These are phyloP conservation scores for Eupithecia abbreviata DNA, from an alignment of 2,888 invertebrate species.

Conservation along the genomic window DNA sequence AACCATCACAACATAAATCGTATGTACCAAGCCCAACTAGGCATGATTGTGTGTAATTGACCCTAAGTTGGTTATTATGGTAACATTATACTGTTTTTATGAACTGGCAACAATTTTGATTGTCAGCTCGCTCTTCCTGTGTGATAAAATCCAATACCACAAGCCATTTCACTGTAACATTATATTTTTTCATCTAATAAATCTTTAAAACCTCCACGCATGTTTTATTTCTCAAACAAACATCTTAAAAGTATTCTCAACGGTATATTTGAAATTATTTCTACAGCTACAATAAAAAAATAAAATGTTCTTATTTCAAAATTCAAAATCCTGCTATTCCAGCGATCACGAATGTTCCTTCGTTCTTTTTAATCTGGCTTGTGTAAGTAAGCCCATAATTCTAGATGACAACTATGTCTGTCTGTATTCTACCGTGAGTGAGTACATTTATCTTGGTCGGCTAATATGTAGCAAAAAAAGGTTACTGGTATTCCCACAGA, in stretches of 20 bases:
- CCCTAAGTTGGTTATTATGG: no score
- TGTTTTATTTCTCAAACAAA: no score
- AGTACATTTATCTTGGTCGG: conserved; percentile 53
- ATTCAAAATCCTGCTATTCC: conserved; percentile 23
- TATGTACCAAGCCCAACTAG: no score
- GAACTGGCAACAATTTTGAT: no score
- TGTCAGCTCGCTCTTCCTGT: no score
- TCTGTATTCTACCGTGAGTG: conserved; percentile 51
- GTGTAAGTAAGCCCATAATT: conserved; percentile 14
- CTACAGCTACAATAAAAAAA: background rate
- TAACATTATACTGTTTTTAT: no score
- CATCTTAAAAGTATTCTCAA: background rate
- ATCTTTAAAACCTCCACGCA: no score
- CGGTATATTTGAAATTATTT: conserved; percentile 1
- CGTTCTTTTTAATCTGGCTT: conserved; percentile 9
- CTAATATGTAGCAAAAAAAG: conserved; percentile 73
- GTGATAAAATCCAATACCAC: no score
- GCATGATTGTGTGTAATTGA: no score
- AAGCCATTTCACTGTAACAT: no score
- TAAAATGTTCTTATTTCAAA: conserved; percentile 17
- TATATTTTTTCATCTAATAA: no score
- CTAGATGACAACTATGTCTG: conserved; percentile 44
- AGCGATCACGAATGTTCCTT: conserved; percentile 15
- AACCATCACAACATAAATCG: no score
- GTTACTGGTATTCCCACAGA: conserved; percentile 76